These are phyloP conservation scores for Ochotona curzoniae DNA, from an alignment of 2,113 vertebrate genomes.

Conservation along the genomic window DNA sequence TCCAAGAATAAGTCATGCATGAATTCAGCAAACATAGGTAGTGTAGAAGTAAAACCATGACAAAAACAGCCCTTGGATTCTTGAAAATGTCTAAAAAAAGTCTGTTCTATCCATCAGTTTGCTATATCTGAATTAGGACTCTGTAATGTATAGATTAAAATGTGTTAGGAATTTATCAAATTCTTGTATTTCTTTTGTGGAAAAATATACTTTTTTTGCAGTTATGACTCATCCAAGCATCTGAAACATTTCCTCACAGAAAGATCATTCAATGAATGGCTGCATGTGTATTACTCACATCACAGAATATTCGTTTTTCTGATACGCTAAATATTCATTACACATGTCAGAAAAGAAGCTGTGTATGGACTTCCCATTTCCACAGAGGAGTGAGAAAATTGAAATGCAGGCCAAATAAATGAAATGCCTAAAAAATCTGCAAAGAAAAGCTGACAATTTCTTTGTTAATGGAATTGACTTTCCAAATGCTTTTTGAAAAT, in stretches of 20 bases:
- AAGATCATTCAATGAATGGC: not conserved
- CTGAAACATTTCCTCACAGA: not conserved
- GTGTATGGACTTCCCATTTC: not conserved
- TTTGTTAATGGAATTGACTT: slow-evolving; percentile 21
- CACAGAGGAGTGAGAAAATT: not conserved
- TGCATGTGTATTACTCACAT: not conserved
- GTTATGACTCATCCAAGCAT: not conserved
- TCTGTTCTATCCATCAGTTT: not conserved
- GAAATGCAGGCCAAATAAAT: not conserved
- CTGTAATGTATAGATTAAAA: not conserved
- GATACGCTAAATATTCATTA: not conserved
- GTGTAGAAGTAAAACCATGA: not conserved
- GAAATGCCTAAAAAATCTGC: not conserved
- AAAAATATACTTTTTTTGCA: not conserved
- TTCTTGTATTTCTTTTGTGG: not conserved
- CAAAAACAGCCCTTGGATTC: not conserved
- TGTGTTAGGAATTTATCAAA: not conserved
- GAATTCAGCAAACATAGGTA: not conserved
- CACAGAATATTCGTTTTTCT: not conserved
- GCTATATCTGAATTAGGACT: not conserved
- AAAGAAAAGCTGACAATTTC: not conserved
- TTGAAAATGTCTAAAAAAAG: not conserved
- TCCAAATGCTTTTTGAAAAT: not conserved
- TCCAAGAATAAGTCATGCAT: not conserved
- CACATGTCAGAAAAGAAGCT: not conserved